Evolutionary conservation across 2,888 invertebrate species (phyloP), one percentile per base, ranked within the genome.

Genomic region (Rotaria sp.): DNA sequence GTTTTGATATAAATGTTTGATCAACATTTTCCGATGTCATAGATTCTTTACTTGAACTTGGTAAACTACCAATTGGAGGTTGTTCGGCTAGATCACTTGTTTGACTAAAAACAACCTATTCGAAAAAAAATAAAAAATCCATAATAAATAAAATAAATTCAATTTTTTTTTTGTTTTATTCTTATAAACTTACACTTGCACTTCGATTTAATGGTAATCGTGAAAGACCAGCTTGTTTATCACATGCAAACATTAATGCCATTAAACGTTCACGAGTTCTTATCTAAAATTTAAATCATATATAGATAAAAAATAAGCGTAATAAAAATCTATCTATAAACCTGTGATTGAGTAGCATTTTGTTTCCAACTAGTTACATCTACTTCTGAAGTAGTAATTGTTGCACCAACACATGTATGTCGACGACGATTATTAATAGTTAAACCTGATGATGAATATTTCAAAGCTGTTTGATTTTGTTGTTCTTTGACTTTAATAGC

Each of bases 341-440:
- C 80, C n/a, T 80, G 80, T 80, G 80, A 80, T 80, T 80, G 80
- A 80, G 80, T 45, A 38, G 80, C 80, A 45, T 80, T 45, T 45
- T 80, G 41, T 80, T 80, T 80, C 80, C 80, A 80, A 80, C 80
- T 45, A 15, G 26, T 45, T 11, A n/a, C 18, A 45, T 41, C 41
- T n/a, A 15, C 13, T 45, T 45, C 41, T 10, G 45, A 45, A 11
- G 24, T n/a, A 18, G 26, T 4, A 26, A 26, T 10, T n/a, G 41
- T 45, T 80, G 80, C 15, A 4, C 45, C 45, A 80, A 41, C 10
- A n/a, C 4, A 45, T n/a, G 45, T 45, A 80, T 41, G 45, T 41
- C 41, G 45, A 13, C 45, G 80, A 26, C 80, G 80, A 80, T 7
- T 26, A 80, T 80, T 80, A 4, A 80, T 41, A 5, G 80, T 80